Evolutionary conservation across 2,113 vertebrate species (phyloP).

Genomic region (Phyllostomus hastatus): DNA sequence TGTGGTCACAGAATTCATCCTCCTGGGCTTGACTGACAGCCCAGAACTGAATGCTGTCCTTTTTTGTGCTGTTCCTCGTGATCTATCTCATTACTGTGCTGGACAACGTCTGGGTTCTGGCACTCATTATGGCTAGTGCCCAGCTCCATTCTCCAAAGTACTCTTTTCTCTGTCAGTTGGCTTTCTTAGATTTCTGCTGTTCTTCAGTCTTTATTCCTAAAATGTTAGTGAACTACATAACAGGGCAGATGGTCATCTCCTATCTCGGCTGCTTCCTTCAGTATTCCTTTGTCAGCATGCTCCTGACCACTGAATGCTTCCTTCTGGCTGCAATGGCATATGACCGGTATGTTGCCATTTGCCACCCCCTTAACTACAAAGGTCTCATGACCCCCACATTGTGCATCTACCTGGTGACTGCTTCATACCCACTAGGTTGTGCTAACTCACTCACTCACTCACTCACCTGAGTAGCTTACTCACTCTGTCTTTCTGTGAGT

Average conservation of each 20-base stretch:
- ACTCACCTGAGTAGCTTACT: constrained; percentile 45
- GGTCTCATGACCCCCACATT: not conserved
- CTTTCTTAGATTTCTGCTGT: constrained; percentile 64
- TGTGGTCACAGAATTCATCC: constrained; percentile 34
- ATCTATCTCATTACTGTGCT: constrained; percentile 36
- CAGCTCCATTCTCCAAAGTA: constrained; percentile 56
- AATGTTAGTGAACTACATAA: not conserved
- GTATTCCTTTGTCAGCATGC: not conserved
- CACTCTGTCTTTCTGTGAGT: constrained; percentile 59
- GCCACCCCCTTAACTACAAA: constrained; percentile 7
- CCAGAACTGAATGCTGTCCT: not conserved
- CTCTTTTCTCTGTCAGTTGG: constrained; percentile 53
- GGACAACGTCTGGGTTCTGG: constrained; percentile 19
- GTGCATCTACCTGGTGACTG: not conserved
- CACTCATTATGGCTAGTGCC: not conserved
- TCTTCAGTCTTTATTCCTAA: constrained; percentile 56
- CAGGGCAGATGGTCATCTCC: constrained; percentile 36
- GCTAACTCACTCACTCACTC: constrained; percentile 44
- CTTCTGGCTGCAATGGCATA: constrained; percentile 62
- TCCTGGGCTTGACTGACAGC: constrained; percentile 29
- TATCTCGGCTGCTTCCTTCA: not conserved
- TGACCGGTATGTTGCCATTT: constrained; percentile 29
- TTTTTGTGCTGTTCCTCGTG: constrained; percentile 27
- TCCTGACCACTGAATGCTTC: constrained; percentile 53
- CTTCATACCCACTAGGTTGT: constrained; percentile 28